These are phyloP conservation scores for Malacoctenus gilli DNA, from an alignment of 2,797 vertebrate species.

Conservation along the genomic window DNA sequence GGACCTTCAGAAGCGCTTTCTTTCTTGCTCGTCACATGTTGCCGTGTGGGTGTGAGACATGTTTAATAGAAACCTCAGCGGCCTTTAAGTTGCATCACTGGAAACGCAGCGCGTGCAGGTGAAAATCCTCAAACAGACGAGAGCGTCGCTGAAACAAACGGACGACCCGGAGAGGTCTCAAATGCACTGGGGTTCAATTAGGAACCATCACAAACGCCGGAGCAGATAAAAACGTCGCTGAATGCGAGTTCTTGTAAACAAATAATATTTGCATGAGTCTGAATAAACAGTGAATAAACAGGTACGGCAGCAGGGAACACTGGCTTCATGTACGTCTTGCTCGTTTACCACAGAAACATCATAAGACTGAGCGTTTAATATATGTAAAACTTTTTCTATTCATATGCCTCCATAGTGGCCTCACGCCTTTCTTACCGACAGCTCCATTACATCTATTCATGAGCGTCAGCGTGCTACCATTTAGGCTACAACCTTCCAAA, in stretches of 20 bases:
- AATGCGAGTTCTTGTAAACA: conserved; percentile 40
- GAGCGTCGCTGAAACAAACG: conserved; percentile 9
- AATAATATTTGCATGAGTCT: conserved; percentile 28
- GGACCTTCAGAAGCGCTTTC: conserved; percentile 24
- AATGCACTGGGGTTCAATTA: background rate
- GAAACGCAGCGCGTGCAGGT: conserved; percentile 59
- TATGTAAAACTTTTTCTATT: conserved; percentile 20
- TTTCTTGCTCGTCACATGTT: conserved; percentile 65
- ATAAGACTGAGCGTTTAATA: conserved; percentile 18
- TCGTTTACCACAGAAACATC: conserved; percentile 38
- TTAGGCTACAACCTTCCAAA: conserved; percentile 8
- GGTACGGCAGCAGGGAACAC: conserved; percentile 32
- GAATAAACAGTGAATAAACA: conserved; percentile 38
- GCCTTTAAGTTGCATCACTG: conserved; percentile 61
- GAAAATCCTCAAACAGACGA: conserved; percentile 28
- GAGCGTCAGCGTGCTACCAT: conserved; percentile 10
- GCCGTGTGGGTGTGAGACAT: conserved; percentile 40
- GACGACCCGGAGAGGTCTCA: conserved; percentile 3
- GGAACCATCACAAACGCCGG: conserved; percentile 14
- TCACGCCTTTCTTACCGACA: conserved; percentile 22
- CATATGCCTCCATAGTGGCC: conserved; percentile 17
- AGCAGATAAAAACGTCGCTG: conserved; percentile 18
- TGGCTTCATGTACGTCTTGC: conserved; percentile 35
- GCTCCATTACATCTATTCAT: conserved; percentile 30
- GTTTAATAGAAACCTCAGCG: conserved; percentile 57